phyloP scores from a whole-genome alignment of 2,888 invertebrate species.

The Penaeus monodon region DNA sequence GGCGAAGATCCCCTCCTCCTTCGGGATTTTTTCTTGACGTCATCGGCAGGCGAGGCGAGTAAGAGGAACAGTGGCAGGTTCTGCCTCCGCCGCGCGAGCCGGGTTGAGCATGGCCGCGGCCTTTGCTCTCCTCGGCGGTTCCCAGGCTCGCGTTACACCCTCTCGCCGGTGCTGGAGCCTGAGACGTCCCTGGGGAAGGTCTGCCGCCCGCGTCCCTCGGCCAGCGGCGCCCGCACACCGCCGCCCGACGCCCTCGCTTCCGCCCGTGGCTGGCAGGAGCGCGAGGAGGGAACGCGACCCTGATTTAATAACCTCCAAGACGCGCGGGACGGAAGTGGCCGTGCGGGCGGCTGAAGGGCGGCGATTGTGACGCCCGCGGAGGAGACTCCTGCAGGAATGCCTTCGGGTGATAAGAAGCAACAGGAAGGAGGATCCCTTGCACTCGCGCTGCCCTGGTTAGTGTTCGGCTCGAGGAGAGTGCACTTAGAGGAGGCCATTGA shows the following conservation, averaged over 20 bases:
- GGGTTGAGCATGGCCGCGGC: constrained; percentile 13
- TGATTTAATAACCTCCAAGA: constrained; percentile 40
- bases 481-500: too few relatives aligned
- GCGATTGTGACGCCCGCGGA: too few relatives aligned
- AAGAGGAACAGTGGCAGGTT: constrained; percentile 8
- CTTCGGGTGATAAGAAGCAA: too few relatives aligned
- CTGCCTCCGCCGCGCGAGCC: constrained; percentile 8
- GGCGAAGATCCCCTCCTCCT: neutral
- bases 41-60: neutral
- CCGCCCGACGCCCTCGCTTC: constrained; percentile 24
- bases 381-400: too few relatives aligned
- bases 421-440: neutral
- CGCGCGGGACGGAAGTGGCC: too few relatives aligned
- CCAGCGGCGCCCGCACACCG: neutral
- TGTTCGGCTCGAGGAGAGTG: neutral
- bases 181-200: constrained; percentile 1
- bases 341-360: too few relatives aligned
- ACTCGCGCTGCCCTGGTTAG: neutral
- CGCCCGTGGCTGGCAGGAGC: neutral
- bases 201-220: neutral
- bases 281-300: constrained; percentile 15
- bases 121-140: neutral
- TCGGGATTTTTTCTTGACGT: neutral
- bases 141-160: constrained; percentile 26
- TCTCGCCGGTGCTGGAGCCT: constrained; percentile 14